Percentiles rank a stretch among this genome's conserved stretches.
Evolutionary conservation across 2,888 invertebrate genomes (phyloP).

Genomic region (Aporophyla lueneburgensis): DNA sequence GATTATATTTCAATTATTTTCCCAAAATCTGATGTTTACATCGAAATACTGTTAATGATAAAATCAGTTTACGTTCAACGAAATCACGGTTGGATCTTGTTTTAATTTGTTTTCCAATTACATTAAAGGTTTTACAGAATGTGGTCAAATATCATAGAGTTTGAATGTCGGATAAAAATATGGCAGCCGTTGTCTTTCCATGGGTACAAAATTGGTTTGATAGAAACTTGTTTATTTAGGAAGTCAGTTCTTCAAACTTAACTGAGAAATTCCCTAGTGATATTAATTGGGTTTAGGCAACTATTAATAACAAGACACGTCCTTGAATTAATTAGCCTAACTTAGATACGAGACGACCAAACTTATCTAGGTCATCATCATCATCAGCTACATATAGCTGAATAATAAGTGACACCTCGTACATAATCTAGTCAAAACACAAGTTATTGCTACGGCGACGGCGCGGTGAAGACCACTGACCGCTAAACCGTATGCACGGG

Average conservation of each 20-base stretch:
- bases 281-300: neutral
- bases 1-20: neutral
- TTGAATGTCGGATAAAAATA: neutral
- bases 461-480: too few relatives aligned
- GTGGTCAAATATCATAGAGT: too few relatives aligned
- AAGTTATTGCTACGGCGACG: too few relatives aligned
- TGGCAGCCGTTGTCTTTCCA: neutral
- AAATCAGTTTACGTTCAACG: neutral
- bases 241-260: neutral
- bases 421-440: too few relatives aligned
- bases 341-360: neutral
- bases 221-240: neutral
- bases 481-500: too few relatives aligned
- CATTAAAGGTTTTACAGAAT: too few relatives aligned
- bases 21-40: neutral
- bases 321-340: neutral
- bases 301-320: neutral
- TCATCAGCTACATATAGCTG: neutral
- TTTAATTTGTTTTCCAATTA: neutral
- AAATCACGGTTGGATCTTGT: neutral
- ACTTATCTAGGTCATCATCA: neutral
- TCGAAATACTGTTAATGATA: neutral
- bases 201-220: neutral
- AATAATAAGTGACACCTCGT: too few relatives aligned
- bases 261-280: neutral